Percentiles rank a stretch among this genome's conserved stretches.
phyloP scores from a whole-genome alignment of 1,140 invertebrate genomes.

The Euglossa dilemma region DNA sequence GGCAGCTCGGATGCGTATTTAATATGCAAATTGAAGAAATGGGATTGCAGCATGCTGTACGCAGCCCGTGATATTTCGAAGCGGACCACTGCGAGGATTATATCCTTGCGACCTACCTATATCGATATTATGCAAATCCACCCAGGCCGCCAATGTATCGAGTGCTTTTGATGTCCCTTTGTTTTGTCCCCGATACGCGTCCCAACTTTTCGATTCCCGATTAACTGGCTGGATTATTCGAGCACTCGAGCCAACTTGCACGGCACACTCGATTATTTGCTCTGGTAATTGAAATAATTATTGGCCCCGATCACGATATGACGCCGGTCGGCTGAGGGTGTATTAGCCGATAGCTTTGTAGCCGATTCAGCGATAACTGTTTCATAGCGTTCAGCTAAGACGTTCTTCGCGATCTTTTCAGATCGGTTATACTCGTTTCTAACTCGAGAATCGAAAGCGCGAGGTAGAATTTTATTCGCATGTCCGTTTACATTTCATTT shows the following conservation, averaged over 20 bases:
- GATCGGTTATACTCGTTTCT: too few species aligned
- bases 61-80: slow-evolving; percentile 63
- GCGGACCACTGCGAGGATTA: slow-evolving; percentile 60
- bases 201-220: slow-evolving; percentile 29
- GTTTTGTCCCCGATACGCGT: slow-evolving; percentile 31
- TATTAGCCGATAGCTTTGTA: not conserved
- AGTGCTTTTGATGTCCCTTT: slow-evolving; percentile 60
- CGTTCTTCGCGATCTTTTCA: not conserved
- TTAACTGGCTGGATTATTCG: slow-evolving; percentile 26
- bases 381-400: not conserved
- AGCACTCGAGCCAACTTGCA: slow-evolving; percentile 1
- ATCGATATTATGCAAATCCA: slow-evolving; percentile 68
- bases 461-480: too few species aligned
- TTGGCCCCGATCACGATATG: not conserved
- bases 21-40: slow-evolving; percentile 75
- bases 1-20: slow-evolving; percentile 66
- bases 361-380: not conserved
- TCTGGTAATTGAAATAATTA: slow-evolving; percentile 8
- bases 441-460: too few species aligned
- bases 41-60: slow-evolving; percentile 66
- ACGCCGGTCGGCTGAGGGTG: too few species aligned
- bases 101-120: slow-evolving; percentile 61
- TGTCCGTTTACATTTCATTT: too few species aligned
- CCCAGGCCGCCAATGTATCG: slow-evolving; percentile 14
- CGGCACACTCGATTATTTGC: not conserved